Base-by-base conservation (phyloP, 1,140 invertebrate species). In the Drosophila serrata region DNA sequence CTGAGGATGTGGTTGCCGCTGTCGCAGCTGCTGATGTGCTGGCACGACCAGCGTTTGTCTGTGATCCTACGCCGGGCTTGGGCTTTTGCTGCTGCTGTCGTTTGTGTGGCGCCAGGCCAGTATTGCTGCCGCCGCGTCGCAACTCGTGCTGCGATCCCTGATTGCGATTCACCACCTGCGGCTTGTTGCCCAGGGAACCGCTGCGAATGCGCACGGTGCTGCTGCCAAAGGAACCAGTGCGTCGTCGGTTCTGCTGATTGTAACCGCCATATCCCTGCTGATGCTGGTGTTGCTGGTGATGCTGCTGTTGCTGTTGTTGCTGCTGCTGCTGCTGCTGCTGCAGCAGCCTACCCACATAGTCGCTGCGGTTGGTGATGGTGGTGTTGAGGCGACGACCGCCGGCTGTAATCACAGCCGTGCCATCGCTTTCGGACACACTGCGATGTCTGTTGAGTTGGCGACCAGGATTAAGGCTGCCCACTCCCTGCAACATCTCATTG, bases 341-440 rank as follows among this genome's bases (percentile, higher is more conserved):
- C 1, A 87, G 46, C n/a, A 91, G 55, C 33, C 90, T 86, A 17
- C 91, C 91, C 40, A 92, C 88, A 64, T 92, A 92, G 62, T 92
- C 91, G 29, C 91, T 92, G 49, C 91, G 90, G 74, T 92, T 92
- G 42, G 91, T 91, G 11, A 92, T 92, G 19, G 91, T 92, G 3
- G 91, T 92, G 51, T 92, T 92, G 0, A 91, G 75, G 29, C 85
- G 85, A 43, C 92, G 90, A 7, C 87, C 90, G 43, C 85, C 85
- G 2, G 72, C 64, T 2, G 81, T 78, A 1, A 85, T 73, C 2
- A 88, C 92, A 33, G 87, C 79, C 3, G 85, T 90, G 58, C 92
- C 91, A 68, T 93, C 92, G 45, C 94, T 95, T 67, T 95, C 95
- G 0, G 95, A 95, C 2, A 95, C 93, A 57, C 94, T 95, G 53